A percentile compares a stretch with the other conserved stretches of the same genome.
phyloP scores from a whole-genome alignment of 2,888 invertebrate species.

The Lepeophtheirus nordmannii region DNA sequence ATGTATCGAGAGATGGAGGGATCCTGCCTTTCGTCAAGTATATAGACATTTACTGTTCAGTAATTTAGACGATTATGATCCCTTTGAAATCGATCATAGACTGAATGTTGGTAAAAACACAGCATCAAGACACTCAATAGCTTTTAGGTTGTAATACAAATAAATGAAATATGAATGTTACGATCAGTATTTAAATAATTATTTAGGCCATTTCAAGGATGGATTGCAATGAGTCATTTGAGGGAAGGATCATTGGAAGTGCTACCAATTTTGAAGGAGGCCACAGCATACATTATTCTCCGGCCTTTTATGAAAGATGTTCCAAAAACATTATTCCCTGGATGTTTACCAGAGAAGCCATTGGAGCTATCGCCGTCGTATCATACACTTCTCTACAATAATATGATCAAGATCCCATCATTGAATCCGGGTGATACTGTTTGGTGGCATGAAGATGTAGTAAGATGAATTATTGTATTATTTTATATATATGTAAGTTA shows the following conservation, averaged over 20 bases:
- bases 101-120: not conserved
- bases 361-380: slow-evolving; percentile 7
- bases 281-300: slow-evolving; percentile 12
- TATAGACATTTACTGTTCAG: slow-evolving; percentile 1
- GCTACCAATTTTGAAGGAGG: slow-evolving; percentile 17
- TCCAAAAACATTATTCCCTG: slow-evolving; percentile 6
- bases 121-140: too few species aligned
- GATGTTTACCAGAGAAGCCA: slow-evolving; percentile 9
- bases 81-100: slow-evolving; percentile 14
- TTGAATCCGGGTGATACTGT: slow-evolving; percentile 15
- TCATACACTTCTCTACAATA: not conserved
- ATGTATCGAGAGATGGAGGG: slow-evolving; percentile 14
- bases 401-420: not conserved
- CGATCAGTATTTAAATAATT: not conserved
- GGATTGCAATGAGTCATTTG: not conserved
- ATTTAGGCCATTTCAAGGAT: slow-evolving; percentile 18
- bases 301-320: slow-evolving; percentile 18
- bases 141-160: too few species aligned
- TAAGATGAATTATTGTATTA: not conserved
- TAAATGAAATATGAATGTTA: too few species aligned
- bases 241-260: slow-evolving; percentile 9
- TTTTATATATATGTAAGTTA: too few species aligned
- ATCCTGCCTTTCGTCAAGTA: slow-evolving; percentile 11
- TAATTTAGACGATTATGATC: slow-evolving; percentile 13
- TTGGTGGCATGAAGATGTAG: slow-evolving; percentile 19